phyloP scores from a whole-genome alignment of 2,888 invertebrate species.

The Pseudoips prasinana region DNA sequence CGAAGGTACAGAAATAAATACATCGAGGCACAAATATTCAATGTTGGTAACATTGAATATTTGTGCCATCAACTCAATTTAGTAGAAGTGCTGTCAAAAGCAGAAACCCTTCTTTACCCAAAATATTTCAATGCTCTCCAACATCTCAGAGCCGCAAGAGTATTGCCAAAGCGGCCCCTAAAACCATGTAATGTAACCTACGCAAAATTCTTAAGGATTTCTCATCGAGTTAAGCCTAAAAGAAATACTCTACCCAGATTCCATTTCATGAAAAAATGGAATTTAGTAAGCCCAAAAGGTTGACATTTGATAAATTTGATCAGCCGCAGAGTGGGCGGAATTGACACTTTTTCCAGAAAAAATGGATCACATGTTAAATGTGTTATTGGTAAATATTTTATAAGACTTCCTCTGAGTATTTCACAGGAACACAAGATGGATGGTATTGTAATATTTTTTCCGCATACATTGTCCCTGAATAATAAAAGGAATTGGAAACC shows the following conservation, averaged over 20 bases:
- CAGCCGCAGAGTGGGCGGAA: conserved; percentile 17
- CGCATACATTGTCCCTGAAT: no score
- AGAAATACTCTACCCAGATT: conserved; percentile 3
- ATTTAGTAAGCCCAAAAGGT: conserved; percentile 9
- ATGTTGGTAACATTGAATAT: no score
- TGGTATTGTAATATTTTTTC: neutral
- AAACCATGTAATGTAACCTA: conserved; percentile 7
- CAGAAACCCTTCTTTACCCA: no score
- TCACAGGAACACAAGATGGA: conserved; percentile 12
- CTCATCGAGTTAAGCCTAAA: conserved; percentile 6
- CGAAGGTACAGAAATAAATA: no score
- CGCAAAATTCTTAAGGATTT: conserved; percentile 13
- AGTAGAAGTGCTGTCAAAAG: no score
- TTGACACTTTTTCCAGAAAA: conserved; percentile 7
- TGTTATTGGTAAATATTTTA: conserved; percentile 29
- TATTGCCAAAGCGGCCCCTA: conserved; percentile 1
- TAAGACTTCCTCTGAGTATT: conserved; percentile 5
- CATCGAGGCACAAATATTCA: no score
- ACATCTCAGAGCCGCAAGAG: no score
- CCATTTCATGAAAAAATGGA: conserved; percentile 3
- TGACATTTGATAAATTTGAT: conserved; percentile 30
- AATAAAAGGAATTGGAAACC: no score
- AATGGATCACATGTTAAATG: conserved; percentile 12
- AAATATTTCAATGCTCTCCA: no score
- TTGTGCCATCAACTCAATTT: no score